Conservation (phyloP, 2,113 vertebrate species). For the Pangasianodon hypophthalmus region DNA sequence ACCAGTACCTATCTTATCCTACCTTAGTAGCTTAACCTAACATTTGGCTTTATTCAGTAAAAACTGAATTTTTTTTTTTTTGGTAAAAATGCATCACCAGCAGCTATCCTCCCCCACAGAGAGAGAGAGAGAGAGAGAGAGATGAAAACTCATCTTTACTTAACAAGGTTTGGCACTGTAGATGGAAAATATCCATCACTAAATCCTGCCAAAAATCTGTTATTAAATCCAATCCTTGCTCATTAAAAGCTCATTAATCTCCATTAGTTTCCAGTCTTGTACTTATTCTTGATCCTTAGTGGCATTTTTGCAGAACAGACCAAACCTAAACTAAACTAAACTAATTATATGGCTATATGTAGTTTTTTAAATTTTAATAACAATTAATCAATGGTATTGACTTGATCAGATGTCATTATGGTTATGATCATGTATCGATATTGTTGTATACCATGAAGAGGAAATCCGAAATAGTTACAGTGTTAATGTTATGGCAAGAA, state of each 20-base stretch:
- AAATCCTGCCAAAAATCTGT: conserved; percentile 40
- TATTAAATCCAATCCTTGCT: conserved; percentile 13
- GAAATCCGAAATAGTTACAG: neutral
- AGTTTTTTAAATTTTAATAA: neutral
- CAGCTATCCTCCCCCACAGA: neutral
- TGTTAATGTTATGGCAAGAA: neutral
- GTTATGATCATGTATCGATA: neutral
- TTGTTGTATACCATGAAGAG: neutral
- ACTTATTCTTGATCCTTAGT: conserved; percentile 11
- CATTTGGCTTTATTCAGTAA: too few relatives aligned
- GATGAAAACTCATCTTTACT: conserved; percentile 6
- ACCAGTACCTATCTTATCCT: too few relatives aligned
- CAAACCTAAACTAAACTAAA: neutral
- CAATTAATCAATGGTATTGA: neutral
- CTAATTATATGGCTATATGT: neutral
- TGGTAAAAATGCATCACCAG: too few relatives aligned
- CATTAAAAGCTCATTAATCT: conserved; percentile 39
- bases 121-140: neutral
- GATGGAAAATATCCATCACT: conserved; percentile 34
- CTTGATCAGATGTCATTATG: neutral
- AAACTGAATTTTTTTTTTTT: too few relatives aligned
- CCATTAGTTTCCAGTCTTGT: conserved; percentile 17
- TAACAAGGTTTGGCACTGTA: conserved; percentile 17
- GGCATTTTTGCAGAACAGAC: neutral
- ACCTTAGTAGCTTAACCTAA: too few relatives aligned